Conservation (phyloP, 2,888 invertebrate species). For the Idaea aversata region DNA sequence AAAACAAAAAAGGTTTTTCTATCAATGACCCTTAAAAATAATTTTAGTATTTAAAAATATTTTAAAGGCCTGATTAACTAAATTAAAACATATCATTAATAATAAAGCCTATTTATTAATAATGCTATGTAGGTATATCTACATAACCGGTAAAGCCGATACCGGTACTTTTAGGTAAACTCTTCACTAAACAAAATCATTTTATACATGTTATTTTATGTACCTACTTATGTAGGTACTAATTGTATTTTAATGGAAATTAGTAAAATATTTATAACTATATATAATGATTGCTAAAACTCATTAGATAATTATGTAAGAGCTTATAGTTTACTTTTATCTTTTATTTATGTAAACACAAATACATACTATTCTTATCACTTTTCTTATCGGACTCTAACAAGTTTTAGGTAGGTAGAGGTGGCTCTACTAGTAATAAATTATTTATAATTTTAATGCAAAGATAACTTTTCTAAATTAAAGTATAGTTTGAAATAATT, state of each 20-base stretch:
- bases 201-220: too few species aligned
- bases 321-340: background rate
- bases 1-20: too few species aligned
- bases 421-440: background rate
- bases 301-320: background rate
- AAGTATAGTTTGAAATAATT: conserved; percentile 7
- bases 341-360: conserved; percentile 5
- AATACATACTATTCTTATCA: background rate
- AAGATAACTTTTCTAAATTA: background rate
- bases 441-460: background rate
- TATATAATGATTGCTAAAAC: background rate
- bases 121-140: background rate
- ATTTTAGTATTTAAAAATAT: too few species aligned
- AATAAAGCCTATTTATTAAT: too few species aligned
- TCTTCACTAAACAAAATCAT: background rate
- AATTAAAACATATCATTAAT: too few species aligned
- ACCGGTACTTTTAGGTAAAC: background rate
- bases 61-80: too few species aligned
- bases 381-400: conserved; percentile 17
- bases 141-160: background rate
- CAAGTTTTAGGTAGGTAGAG: conserved; percentile 6
- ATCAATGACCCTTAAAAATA: too few species aligned
- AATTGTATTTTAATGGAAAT: background rate
- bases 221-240: background rate
- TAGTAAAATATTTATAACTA: background rate